Evolutionary conservation across 2,797 vertebrate genomes (phyloP), one percentile per base, ranked within the genome.

Genomic region (Enteromius thamalakanensis): DNA sequence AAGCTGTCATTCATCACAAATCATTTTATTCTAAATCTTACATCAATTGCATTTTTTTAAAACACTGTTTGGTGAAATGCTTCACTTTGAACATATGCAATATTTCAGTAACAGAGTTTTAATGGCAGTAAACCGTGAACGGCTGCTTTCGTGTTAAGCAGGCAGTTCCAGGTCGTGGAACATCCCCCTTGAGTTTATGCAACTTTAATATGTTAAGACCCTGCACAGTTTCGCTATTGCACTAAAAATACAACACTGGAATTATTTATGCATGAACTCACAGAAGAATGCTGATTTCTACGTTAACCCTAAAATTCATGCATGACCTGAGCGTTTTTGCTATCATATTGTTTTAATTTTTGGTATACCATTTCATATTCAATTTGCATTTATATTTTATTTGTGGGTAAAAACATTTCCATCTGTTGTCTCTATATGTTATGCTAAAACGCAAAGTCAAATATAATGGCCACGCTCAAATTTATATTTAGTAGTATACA

Each of bases 161-260:
- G 74, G 37, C 21, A 67, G 70, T 68, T 83, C 51, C 3, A 70
- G n/a, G 76, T 81, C 76, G 45, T 65, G 67, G 72, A 85, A 82
- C 49, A 32, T 75, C 77, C 72, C 80, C 81, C 64, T 76, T 45
- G 42, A 85, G 78, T 82, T 76, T 72, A 90, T 89, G 67, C 85
- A 89, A 87, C 72, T 87, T 89, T 89, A 88, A 89, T 88, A 70
- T 76, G 55, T 40, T 74, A 45, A 81, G 70, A 83, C 65, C 58
- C 70, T 83, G 82, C 65, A 84, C 85, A 86, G 79, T 88, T 89
- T 85, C 58, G 79, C 75, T 58, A 23, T 70, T 86, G 72, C 84
- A 83, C 86, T 86, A 89, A 87, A 89, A 87, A 89, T 84, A 90
- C 86, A 84, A 88, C 80, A 76, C 37, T 76, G 5, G 19, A 83